These are phyloP conservation scores for Psittacula derbiana DNA, from an alignment of 2,797 vertebrate species.

Conservation along the genomic window DNA sequence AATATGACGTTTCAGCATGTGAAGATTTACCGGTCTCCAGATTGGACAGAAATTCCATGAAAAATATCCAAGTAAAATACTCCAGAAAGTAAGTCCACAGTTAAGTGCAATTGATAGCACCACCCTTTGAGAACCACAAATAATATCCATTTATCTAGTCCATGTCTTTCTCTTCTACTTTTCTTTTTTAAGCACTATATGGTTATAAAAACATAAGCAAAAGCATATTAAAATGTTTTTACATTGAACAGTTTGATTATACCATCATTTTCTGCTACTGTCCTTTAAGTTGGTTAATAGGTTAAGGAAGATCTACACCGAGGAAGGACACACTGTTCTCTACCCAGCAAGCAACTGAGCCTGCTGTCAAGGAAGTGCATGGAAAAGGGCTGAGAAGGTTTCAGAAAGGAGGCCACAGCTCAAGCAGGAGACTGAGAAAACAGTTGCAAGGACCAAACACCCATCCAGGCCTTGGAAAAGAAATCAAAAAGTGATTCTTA, in stretches of 20 bases:
- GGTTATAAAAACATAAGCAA: background rate
- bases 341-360: background rate
- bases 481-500: background rate
- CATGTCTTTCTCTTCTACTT: too few species aligned
- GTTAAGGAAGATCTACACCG: fast-evolving
- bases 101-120: background rate
- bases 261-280: background rate
- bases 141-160: background rate
- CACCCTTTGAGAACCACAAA: background rate
- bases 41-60: background rate
- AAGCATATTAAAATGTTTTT: background rate
- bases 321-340: background rate
- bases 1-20: background rate
- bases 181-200: background rate
- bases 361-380: background rate
- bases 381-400: background rate
- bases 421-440: background rate
- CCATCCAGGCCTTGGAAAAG: background rate
- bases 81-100: background rate
- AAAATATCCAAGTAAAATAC: background rate
- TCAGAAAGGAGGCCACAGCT: background rate
- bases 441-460: background rate
- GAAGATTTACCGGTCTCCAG: background rate
- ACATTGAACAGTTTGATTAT: background rate
- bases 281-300: background rate